phyloP scores from a whole-genome alignment of 2,113 vertebrate species.

The Tiliqua scincoides region DNA sequence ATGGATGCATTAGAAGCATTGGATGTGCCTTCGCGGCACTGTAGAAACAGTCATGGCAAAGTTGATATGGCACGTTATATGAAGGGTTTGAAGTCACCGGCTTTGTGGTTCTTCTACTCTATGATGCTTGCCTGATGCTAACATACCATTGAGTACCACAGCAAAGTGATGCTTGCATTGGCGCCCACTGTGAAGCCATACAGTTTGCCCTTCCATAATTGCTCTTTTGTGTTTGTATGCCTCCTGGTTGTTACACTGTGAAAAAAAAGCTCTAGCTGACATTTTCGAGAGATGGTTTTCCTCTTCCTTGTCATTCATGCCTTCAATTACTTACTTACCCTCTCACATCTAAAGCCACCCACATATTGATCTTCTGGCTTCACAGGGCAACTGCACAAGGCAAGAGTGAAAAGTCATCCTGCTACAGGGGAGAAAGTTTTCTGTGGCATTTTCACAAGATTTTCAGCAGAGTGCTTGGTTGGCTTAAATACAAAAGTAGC shows the following conservation, averaged over 20 bases:
- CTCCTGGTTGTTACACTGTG: neutral
- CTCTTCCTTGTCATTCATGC: neutral
- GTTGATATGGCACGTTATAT: neutral
- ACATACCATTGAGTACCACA: neutral
- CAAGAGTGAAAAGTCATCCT: neutral
- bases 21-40: neutral
- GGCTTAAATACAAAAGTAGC: neutral
- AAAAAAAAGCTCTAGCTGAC: neutral
- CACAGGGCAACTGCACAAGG: neutral
- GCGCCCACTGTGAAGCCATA: neutral
- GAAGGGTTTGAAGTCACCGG: neutral
- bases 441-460: conserved; percentile 10
- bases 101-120: neutral
- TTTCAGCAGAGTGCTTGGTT: neutral
- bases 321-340: neutral
- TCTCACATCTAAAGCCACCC: neutral
- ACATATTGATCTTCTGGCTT: neutral
- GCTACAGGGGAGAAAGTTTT: neutral
- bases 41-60: neutral
- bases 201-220: neutral
- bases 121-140: neutral
- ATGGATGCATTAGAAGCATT: neutral
- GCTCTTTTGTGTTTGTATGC: neutral
- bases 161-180: neutral
- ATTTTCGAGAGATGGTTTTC: neutral